Evolutionary conservation across 2,113 vertebrate species (phyloP).

Genomic region (Climacteris rufus): DNA sequence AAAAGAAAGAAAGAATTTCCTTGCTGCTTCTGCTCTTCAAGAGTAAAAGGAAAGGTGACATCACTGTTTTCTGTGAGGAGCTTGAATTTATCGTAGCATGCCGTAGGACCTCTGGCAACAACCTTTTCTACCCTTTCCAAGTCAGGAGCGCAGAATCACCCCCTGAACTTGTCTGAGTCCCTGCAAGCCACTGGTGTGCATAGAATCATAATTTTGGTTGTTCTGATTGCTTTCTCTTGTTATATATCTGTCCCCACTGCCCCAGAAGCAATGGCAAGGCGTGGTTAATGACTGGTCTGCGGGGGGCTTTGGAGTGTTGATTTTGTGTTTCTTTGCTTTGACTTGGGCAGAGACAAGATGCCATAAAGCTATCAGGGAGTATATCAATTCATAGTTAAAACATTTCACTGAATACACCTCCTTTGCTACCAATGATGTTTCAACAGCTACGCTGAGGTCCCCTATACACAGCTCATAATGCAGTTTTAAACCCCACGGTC

Average conservation of each 20-base stretch:
- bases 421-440: not conserved
- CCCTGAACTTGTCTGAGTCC: not conserved
- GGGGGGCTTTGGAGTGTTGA: not conserved
- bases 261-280: not conserved
- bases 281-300: not conserved
- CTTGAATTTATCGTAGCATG: not conserved
- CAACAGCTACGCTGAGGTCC: not conserved
- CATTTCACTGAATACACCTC: not conserved
- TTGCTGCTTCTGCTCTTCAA: not conserved
- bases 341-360: not conserved
- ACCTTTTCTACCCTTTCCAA: not conserved
- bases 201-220: not conserved
- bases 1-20: not conserved
- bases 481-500: not conserved
- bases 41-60: not conserved
- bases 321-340: not conserved
- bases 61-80: not conserved
- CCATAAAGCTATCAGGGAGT: not conserved
- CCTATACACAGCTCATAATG: not conserved
- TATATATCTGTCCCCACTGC: not conserved
- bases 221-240: not conserved
- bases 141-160: accelerated
- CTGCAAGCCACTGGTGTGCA: not conserved
- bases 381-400: not conserved
- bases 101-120: not conserved